phyloP scores from a whole-genome alignment of 1,140 invertebrate species.

The Laodelphax striatellus region DNA sequence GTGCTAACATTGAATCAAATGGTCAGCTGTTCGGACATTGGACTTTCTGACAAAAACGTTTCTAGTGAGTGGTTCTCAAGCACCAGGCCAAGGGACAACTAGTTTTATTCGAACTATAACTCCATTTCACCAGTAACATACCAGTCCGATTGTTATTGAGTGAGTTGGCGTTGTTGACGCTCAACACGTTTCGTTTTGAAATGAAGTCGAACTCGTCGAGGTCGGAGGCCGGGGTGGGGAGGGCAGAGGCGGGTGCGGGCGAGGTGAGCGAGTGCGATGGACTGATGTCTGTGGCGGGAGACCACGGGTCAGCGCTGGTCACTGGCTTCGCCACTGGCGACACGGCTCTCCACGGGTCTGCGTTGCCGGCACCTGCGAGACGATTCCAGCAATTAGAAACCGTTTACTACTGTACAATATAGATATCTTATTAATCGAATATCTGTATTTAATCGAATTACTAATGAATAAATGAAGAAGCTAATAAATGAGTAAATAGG shows the following conservation, averaged over 20 bases:
- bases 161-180: slow-evolving; percentile 26
- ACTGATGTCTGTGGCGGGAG: slow-evolving; percentile 29
- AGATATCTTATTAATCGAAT: too few species aligned
- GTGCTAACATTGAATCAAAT: too few species aligned
- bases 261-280: slow-evolving; percentile 18
- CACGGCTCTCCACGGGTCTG: slow-evolving; percentile 43
- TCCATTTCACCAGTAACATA: slow-evolving; percentile 19
- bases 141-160: slow-evolving; percentile 32
- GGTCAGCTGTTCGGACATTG: too few species aligned
- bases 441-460: too few species aligned
- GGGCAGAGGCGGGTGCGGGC: slow-evolving; percentile 1
- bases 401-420: not conserved
- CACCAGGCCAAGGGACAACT: too few species aligned
- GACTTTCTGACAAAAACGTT: too few species aligned
- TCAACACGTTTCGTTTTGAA: slow-evolving; percentile 45
- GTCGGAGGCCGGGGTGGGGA: slow-evolving; percentile 36
- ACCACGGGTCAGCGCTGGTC: slow-evolving; percentile 36
- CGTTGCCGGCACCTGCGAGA: slow-evolving; percentile 26
- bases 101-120: too few species aligned
- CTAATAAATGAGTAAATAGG: too few species aligned
- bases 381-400: slow-evolving; percentile 1
- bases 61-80: too few species aligned
- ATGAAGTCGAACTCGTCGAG: slow-evolving; percentile 76
- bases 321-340: slow-evolving; percentile 28
- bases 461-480: too few species aligned